Conservation (phyloP, 2,797 vertebrate species). For the Botia almorhae region DNA sequence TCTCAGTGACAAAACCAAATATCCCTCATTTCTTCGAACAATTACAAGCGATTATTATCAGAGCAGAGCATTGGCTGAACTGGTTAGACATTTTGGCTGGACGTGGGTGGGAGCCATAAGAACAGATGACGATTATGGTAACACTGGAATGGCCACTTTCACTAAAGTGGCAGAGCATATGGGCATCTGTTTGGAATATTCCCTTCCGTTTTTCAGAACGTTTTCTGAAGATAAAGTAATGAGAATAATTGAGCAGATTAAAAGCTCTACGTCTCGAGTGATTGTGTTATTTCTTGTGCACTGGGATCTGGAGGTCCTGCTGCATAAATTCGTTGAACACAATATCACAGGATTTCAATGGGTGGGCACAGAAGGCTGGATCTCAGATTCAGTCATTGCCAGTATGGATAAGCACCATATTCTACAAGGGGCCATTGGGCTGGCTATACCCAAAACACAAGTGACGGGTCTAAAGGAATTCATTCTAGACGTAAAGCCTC, state of each 20-base stretch:
- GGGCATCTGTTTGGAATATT: constrained; percentile 68
- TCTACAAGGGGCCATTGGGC: constrained; percentile 74
- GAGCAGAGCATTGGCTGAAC: constrained; percentile 74
- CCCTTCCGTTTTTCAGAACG: constrained; percentile 59
- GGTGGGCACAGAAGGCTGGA: constrained; percentile 76
- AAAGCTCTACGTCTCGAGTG: constrained; percentile 61
- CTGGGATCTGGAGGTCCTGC: constrained; percentile 55
- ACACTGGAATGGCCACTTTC: constrained; percentile 63
- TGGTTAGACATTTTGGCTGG: constrained; percentile 79
- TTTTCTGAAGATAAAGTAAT: constrained; percentile 59
- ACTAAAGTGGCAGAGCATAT: constrained; percentile 53
- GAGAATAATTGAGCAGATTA: constrained; percentile 60
- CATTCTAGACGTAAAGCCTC: constrained; percentile 67
- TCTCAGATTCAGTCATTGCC: constrained; percentile 70
- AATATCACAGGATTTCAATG: constrained; percentile 77
- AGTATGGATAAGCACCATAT: constrained; percentile 65
- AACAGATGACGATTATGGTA: constrained; percentile 71
- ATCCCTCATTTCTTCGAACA: constrained; percentile 79
- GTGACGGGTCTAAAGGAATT: constrained; percentile 71
- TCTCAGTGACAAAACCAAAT: constrained; percentile 75
- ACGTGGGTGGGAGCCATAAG: constrained; percentile 78
- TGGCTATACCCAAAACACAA: constrained; percentile 72
- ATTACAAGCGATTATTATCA: constrained; percentile 79
- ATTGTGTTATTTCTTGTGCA: constrained; percentile 62
- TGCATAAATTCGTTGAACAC: constrained; percentile 57